Evolutionary conservation across 2,888 invertebrate species (phyloP), one percentile per base, ranked within the genome.

Genomic region (Apodemia zela): DNA sequence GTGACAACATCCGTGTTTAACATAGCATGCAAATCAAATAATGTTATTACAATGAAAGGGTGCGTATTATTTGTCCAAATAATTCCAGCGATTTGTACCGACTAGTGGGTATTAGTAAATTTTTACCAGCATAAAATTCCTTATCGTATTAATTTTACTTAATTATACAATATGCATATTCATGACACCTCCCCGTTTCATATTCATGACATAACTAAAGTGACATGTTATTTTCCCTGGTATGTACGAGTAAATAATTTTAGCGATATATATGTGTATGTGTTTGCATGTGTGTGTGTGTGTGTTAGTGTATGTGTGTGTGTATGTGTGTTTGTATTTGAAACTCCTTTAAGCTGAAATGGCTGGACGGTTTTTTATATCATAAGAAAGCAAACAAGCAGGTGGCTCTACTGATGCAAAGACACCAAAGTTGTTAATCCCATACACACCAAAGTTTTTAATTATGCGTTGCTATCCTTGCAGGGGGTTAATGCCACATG

Each of bases 121-220:
- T 57, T 57, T 57, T 15, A 57, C 54, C 8, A 15, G 45, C 45
- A 7, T 57, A 54, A 54, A 54, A 57, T 57, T 57, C 29, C 54
- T 29, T 57, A 15, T 25, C 54, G 54, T 57, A 29, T 57, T 57
- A 57, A 57, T 57, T 25, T 29, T 29, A 29, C 54, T 25, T 57
- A 57, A 57, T 57, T 57, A 57, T 57, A 57, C 54, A 57, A 57
- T 25, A 25, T 57, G 25, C 29, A 57, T 57, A 57, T 57, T 57
- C 54, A 57, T 54, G 4, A 21, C 54, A 54, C 54, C 25, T 54
- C 25, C 54, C 6, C 25, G 21, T 21, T 54, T 54, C 54, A 54
- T 54, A 54, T 54, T 54, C 54, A 54, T 54, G 25, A 25, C 25
- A 54, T 54, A 25, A 21, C 13, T 42, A 21, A 54, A 21, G 54